Percentiles rank a stretch among this genome's conserved stretches.
Conservation (phyloP, 2,888 invertebrate species). For the Chrysomela aeneicollis region DNA sequence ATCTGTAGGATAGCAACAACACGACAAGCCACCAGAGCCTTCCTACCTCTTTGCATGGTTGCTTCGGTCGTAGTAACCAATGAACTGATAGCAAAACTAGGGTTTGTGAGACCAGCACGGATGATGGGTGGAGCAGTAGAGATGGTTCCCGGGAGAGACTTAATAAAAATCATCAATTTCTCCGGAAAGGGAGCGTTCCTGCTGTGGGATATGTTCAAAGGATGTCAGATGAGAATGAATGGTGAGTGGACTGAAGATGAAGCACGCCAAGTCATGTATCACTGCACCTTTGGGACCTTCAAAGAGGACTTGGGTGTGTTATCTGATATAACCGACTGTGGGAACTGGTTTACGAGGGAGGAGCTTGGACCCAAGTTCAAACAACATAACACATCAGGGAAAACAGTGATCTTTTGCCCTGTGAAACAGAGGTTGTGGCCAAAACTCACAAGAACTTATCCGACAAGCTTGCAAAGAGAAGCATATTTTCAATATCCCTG, state of each 20-base stretch:
- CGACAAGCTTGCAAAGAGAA: neutral
- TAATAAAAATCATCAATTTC: neutral
- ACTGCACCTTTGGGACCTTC: constrained; percentile 23
- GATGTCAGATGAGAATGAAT: neutral
- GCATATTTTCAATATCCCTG: neutral
- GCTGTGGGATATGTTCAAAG: neutral
- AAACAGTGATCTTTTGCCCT: neutral
- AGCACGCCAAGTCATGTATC: constrained; percentile 18
- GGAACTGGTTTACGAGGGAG: constrained; percentile 13
- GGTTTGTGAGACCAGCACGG: neutral
- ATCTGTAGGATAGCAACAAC: constrained; percentile 27
- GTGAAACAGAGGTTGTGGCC: constrained; percentile 5
- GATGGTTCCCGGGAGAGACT: neutral
- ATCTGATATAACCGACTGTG: constrained; percentile 5
- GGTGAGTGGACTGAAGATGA: constrained; percentile 3
- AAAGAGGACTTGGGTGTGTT: constrained; percentile 21
- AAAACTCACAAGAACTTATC: constrained; percentile 1
- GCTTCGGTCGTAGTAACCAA: neutral
- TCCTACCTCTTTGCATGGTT: constrained; percentile 19
- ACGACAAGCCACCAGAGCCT: constrained; percentile 31
- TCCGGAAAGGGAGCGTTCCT: constrained; percentile 13
- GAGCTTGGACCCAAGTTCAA: neutral
- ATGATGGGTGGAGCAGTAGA: neutral
- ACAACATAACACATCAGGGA: neutral
- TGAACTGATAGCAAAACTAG: neutral